These are phyloP conservation scores for Darevskia nairensis DNA, from an alignment of 2,797 vertebrate genomes.

Conservation along the genomic window DNA sequence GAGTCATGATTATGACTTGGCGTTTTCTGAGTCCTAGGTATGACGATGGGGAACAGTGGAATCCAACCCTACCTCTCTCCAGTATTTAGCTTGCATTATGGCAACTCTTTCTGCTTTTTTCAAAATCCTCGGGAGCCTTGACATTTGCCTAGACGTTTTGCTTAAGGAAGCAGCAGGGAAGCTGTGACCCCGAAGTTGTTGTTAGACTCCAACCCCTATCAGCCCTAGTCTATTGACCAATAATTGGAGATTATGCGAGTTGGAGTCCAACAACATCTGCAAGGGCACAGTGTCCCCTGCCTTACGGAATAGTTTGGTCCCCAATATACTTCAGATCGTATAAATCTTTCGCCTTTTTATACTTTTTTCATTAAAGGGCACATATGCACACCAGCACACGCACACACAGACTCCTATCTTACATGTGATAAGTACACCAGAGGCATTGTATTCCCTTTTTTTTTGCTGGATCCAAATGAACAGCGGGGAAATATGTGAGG, in stretches of 20 bases:
- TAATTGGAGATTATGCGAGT: background rate
- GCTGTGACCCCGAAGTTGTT: too few species aligned
- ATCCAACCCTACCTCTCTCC: background rate
- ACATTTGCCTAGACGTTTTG: background rate
- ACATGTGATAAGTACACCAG: too few species aligned
- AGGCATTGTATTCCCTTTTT: too few species aligned
- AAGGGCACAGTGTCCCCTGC: background rate
- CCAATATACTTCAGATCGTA: too few species aligned
- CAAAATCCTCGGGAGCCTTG: background rate
- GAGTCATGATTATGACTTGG: background rate
- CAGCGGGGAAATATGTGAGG: background rate
- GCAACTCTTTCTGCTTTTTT: background rate
- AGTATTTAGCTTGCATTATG: background rate
- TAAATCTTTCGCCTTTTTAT: too few species aligned
- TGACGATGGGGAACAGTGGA: background rate
- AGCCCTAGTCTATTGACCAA: background rate
- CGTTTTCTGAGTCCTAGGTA: background rate
- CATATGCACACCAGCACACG: too few species aligned
- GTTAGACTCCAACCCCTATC: too few species aligned
- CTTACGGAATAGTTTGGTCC: background rate
- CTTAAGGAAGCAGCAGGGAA: background rate
- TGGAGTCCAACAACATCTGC: background rate
- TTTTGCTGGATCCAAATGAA: background rate
- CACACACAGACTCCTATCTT: background rate
- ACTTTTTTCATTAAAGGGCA: background rate